A percentile compares a stretch with the other conserved stretches of the same genome.
phyloP scores from a whole-genome alignment of 2,797 vertebrate species.

The Poliocrania exsul region DNA sequence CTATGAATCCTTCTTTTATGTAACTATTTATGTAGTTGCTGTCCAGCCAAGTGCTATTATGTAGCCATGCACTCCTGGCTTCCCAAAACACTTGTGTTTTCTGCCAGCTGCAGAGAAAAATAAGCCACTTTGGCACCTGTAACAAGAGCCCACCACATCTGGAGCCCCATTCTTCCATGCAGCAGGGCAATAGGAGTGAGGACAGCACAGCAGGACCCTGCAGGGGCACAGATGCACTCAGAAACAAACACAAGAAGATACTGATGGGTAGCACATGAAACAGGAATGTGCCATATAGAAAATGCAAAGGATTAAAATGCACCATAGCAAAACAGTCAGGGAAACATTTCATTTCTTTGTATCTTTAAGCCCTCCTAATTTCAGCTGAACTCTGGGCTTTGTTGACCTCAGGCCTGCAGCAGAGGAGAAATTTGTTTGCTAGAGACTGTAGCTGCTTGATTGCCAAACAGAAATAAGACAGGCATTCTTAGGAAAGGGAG shows the following conservation, averaged over 20 bases:
- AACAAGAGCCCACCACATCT: not conserved
- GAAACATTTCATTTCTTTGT: not conserved
- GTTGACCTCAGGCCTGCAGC: not conserved
- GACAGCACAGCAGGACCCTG: not conserved
- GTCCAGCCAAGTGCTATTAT: not conserved
- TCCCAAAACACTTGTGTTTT: not conserved
- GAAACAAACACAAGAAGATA: not conserved
- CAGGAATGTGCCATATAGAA: not conserved
- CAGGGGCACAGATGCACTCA: not conserved
- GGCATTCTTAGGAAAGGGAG: not conserved
- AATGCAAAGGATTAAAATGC: not conserved
- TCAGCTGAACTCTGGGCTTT: not conserved
- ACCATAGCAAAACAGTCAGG: not conserved
- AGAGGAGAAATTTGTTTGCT: not conserved
- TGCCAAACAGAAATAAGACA: not conserved
- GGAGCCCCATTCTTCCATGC: not conserved
- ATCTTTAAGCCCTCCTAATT: not conserved
- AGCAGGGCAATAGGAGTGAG: not conserved
- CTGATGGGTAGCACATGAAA: not conserved
- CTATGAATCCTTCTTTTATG: not conserved
- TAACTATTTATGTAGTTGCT: not conserved
- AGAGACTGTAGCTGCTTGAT: not conserved
- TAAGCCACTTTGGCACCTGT: not conserved
- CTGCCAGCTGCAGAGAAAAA: not conserved
- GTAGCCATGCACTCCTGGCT: not conserved